These are phyloP conservation scores for Ceratothoa steindachneri DNA, from an alignment of 2,888 invertebrate genomes.

Conservation along the genomic window DNA sequence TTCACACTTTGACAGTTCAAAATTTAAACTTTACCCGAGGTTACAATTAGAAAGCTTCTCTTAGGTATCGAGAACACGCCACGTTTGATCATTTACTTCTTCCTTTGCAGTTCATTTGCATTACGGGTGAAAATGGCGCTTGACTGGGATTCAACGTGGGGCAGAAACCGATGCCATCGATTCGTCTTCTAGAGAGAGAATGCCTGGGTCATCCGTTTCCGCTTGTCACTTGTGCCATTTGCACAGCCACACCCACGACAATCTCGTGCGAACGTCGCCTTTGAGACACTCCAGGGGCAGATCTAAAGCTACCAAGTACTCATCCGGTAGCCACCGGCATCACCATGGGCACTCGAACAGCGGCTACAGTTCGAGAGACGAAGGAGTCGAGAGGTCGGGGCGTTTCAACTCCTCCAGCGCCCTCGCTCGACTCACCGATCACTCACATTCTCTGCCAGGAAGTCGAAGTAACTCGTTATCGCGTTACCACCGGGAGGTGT, in stretches of 20 bases:
- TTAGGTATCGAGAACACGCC: too few species aligned
- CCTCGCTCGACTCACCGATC: slow-evolving; percentile 33
- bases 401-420: slow-evolving; percentile 20
- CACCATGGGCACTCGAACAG: slow-evolving; percentile 18
- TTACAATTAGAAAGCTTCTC: too few species aligned
- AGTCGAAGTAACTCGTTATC: slow-evolving; percentile 35
- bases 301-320: too few species aligned
- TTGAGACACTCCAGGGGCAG: slow-evolving; percentile 25
- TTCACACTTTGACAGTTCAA: too few species aligned
- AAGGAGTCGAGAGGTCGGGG: background rate
- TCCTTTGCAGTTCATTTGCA: too few species aligned
- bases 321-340: background rate
- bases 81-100: too few species aligned
- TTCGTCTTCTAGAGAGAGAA: background rate
- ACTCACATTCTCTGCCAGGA: slow-evolving; percentile 37
- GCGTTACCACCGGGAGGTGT: slow-evolving; percentile 22
- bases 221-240: slow-evolving; percentile 44
- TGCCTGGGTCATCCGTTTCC: slow-evolving; percentile 2
- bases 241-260: slow-evolving; percentile 37
- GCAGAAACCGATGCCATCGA: background rate
- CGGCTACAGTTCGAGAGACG: background rate
- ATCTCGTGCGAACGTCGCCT: slow-evolving; percentile 31
- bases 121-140: too few species aligned
- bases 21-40: too few species aligned
- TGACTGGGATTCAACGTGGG: background rate